Conservation (phyloP, 2,113 vertebrate genomes). For the Australoheros scitulus region DNA sequence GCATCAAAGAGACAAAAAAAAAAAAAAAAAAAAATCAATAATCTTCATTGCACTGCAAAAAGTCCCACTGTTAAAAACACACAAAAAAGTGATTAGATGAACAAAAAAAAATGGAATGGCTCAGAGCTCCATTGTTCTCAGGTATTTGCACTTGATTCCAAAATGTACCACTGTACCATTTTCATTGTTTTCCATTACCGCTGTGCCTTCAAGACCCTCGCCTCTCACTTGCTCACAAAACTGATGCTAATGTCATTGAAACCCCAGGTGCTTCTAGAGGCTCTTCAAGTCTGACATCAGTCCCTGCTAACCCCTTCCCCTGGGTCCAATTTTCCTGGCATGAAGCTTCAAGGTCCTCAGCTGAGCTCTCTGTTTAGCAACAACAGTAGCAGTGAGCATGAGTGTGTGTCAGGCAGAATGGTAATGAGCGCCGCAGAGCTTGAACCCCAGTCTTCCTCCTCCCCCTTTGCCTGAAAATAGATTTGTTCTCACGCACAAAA, state of each 20-base stretch:
- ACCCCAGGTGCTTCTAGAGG: slow-evolving; percentile 63
- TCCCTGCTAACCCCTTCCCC: slow-evolving; percentile 57
- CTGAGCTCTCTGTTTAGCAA: slow-evolving; percentile 70
- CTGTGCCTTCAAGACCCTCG: neutral
- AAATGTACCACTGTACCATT: neutral
- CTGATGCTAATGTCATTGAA: slow-evolving; percentile 59
- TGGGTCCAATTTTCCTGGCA: slow-evolving; percentile 71
- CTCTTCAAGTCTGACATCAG: slow-evolving; percentile 73
- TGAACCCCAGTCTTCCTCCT: slow-evolving; percentile 37
- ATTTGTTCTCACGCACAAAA: slow-evolving; percentile 51
- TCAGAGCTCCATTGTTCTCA: neutral
- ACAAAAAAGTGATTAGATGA: slow-evolving; percentile 21
- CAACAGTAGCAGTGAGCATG: slow-evolving; percentile 53
- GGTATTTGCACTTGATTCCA: neutral
- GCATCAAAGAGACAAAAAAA: too few species aligned
- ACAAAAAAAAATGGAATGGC: slow-evolving; percentile 5
- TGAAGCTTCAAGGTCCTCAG: slow-evolving; percentile 71
- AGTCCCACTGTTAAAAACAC: slow-evolving; percentile 23
- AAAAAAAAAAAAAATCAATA: slow-evolving; percentile 59
- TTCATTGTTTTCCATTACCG: neutral
- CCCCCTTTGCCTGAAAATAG: slow-evolving; percentile 46
- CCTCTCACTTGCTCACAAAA: slow-evolving; percentile 28
- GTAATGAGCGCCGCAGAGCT: slow-evolving; percentile 66
- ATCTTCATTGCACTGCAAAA: slow-evolving; percentile 44
- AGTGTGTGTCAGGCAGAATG: slow-evolving; percentile 63